Percentiles rank a stretch among this genome's conserved stretches.
These are phyloP conservation scores for Hesperophylax magnus DNA, from an alignment of 1,140 invertebrate genomes.

Conservation along the genomic window DNA sequence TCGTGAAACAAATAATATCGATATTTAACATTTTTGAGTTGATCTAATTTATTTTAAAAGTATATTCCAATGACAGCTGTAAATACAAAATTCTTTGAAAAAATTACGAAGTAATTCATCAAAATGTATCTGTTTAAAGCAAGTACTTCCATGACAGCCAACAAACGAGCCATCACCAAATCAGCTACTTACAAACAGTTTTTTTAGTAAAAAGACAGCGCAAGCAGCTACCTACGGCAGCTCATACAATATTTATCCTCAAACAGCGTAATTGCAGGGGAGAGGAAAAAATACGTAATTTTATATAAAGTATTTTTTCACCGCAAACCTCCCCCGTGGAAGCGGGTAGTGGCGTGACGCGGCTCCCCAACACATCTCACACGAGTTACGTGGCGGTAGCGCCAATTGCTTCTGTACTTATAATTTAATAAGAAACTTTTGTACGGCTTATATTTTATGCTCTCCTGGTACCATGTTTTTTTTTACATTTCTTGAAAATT, in stretches of 20 bases:
- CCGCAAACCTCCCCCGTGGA: conserved; percentile 19
- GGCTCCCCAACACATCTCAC: conserved; percentile 41
- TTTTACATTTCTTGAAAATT: too few relatives aligned
- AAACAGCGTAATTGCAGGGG: conserved; percentile 50
- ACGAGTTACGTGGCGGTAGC: conserved; percentile 9
- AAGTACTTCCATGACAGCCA: not conserved
- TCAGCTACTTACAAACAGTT: conserved; percentile 26
- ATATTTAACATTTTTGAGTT: too few relatives aligned
- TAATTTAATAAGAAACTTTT: conserved; percentile 6
- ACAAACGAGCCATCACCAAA: conserved; percentile 37
- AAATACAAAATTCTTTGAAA: not conserved
- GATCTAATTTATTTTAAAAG: too few relatives aligned
- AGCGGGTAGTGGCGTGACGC: conserved; percentile 33
- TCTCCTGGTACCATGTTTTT: too few relatives aligned
- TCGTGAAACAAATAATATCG: too few relatives aligned
- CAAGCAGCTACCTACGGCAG: conserved; percentile 5
- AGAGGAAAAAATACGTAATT: conserved; percentile 52
- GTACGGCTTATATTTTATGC: not conserved
- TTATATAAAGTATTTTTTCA: conserved; percentile 46
- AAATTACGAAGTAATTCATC: not conserved
- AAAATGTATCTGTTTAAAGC: not conserved
- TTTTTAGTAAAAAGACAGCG: conserved; percentile 37
- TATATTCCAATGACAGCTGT: too few relatives aligned
- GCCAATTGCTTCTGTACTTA: conserved; percentile 9
- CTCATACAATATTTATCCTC: conserved; percentile 54